Base-by-base conservation (phyloP, 2,888 invertebrate species). In the Belgica antarctica region DNA sequence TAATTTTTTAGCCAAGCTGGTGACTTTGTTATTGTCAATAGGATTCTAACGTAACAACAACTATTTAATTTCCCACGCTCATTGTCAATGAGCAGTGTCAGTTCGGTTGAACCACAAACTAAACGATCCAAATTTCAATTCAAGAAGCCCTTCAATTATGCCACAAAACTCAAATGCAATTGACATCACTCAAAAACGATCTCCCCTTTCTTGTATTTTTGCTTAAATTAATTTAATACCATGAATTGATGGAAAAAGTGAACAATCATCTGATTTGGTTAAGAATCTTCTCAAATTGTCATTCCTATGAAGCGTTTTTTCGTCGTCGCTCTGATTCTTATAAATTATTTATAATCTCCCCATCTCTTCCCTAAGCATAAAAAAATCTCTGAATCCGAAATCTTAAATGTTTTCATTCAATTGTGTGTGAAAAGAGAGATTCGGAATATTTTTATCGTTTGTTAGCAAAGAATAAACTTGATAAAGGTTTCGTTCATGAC, bases 241-340 rank as follows among this genome's bases (percentile, higher is more conserved):
- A 41, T 41, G 41, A 62, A 62, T 28, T 41, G 41, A 41, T 41
- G 41, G 10, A 15, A 41, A 41, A 41, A 41, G 41, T 63, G 63
- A 19, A 36, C 36, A 63, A 63, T 63, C 63, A 63, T 63, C 63
- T 63, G 63, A 63, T 63, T 63, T 63, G 41, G 22, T 63, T 63
- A 63, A 19, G 63, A 25, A 36, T 36, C 41, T 25, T 41, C 63
- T 41, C 36, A 63, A 36, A 63, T 63, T 41, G 61, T 28, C 61
- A 61, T 61, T 28, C 61, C n/a, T 15, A 41, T n/a, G n/a, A n/a
- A n/a, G n/a, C 41, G 24, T 24, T 52, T 52, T 15, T 22, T 15
- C 24, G 7, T 34, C 10, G 34, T 34, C 10, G 34, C 34, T 34
- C 34, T 34, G 34, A 34, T 34, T 34, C 52, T 52, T 52, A 52